Evolutionary conservation across 1,140 invertebrate species (phyloP), one percentile per base, ranked within the genome.

Genomic region (Drosophila chauvacae): DNA sequence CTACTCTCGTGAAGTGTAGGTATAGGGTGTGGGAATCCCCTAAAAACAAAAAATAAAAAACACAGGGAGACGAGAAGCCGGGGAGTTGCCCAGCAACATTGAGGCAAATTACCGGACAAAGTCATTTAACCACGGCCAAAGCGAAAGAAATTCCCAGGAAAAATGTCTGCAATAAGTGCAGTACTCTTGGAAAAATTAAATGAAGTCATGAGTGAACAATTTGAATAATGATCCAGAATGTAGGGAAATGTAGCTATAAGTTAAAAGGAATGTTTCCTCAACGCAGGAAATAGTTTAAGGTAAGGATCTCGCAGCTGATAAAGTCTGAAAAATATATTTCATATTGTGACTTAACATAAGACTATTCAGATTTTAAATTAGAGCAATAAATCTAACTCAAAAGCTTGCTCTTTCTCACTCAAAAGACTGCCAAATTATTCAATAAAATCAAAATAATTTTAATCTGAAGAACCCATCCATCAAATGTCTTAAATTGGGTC

Each of bases 61-160:
- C 7, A 33, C 14, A 13, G 33, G 14, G 30, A 16, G n/a, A 33
- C 28, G 28, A 7, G 6, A 28, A 28, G 28, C 7, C 7, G 28
- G 28, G 28, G 37, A 68, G 39, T n/a, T 53, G 30, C 61, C 28
- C 37, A 45, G 64, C 65, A 66, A 69, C 65, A 51, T 66, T 41
- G 20, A 65, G 47, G 63, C 39, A 69, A 76, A 76, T 71, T 60
- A 71, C 68, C 44, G 68, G 66, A 70, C 66, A 70, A 70, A 70
- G 66, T 70, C 47, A 68, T 70, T 70, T 70, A 68, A 45, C 62
- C 23, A 48, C 53, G 53, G 44, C 35, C 63, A 69, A 69, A 69
- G 66, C 20, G 6, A 18, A 64, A 45, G 50, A 69, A 37, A 18
- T 70, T 70, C 66, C 48, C 48, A 56, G 64, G 64, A 70, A 70